Evolutionary conservation across 2,888 invertebrate species (phyloP).

Genomic region (Caenorhabditis drosophilae): DNA sequence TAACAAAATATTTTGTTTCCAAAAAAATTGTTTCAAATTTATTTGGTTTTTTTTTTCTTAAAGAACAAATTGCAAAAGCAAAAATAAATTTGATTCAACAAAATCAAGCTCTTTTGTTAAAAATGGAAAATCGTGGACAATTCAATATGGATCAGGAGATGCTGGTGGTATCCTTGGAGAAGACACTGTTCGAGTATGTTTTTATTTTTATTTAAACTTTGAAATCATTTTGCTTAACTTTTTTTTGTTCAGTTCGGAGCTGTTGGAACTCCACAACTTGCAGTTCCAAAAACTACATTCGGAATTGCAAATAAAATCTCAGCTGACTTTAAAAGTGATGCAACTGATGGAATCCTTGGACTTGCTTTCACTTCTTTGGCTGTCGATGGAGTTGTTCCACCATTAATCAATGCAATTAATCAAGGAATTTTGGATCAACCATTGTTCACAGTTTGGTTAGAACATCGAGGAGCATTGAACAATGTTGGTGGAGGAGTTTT

Average conservation of each 20-base stretch:
- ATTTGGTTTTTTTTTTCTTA: no score
- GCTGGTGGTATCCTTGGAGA: constrained; percentile 90
- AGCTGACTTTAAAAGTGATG: constrained; percentile 41
- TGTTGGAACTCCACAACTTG: constrained; percentile 26
- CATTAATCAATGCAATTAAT: constrained; percentile 45
- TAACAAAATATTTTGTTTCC: background rate
- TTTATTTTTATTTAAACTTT: background rate
- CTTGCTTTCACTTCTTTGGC: constrained; percentile 49
- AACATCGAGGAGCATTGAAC: constrained; percentile 38
- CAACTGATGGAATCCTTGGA: constrained; percentile 52
- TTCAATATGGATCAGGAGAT: constrained; percentile 88
- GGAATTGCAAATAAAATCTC: constrained; percentile 49
- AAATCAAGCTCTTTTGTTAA: constrained; percentile 82
- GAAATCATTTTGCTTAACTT: background rate
- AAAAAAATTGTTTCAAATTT: background rate
- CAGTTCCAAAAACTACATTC: constrained; percentile 48
- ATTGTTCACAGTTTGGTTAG: constrained; percentile 52
- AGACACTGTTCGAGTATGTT: constrained; percentile 82
- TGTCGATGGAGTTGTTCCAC: constrained; percentile 47
- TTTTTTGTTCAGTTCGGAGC: constrained; percentile 33
- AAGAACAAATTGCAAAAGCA: constrained; percentile 10
- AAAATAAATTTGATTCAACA: constrained; percentile 84
- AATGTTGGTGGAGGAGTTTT: constrained; percentile 53
- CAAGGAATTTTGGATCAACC: constrained; percentile 49
- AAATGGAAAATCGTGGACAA: constrained; percentile 88